These are phyloP conservation scores for Xanthia icteritia DNA, from an alignment of 2,888 invertebrate genomes.

Conservation along the genomic window DNA sequence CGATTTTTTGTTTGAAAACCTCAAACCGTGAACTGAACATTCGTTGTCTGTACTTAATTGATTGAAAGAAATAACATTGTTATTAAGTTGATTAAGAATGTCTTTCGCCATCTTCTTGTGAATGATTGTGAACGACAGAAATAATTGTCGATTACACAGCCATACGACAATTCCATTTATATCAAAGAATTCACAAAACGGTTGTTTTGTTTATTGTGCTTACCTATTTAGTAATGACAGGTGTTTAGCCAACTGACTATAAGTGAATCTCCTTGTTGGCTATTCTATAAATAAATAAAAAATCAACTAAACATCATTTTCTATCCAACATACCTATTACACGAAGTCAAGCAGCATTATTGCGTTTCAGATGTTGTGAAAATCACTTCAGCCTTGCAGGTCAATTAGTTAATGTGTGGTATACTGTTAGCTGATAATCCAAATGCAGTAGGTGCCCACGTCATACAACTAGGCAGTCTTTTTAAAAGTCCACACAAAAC, in stretches of 20 bases:
- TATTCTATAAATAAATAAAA: no score
- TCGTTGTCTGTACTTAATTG: conserved; percentile 49
- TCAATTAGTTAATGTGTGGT: no score
- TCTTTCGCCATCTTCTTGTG: conserved; percentile 32
- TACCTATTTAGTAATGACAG: background rate
- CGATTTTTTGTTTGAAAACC: conserved; percentile 73
- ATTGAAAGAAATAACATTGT: conserved; percentile 47
- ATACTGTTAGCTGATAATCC: background rate
- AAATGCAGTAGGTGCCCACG: background rate
- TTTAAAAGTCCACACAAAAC: background rate
- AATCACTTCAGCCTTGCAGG: no score
- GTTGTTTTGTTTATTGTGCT: background rate
- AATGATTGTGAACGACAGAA: conserved; percentile 12
- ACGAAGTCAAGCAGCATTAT: no score
- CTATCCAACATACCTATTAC: no score
- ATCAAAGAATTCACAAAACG: background rate
- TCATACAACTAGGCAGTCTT: background rate
- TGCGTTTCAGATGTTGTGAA: no score
- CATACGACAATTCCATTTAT: background rate
- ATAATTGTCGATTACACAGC: background rate
- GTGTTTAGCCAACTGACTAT: background rate
- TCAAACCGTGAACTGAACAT: conserved; percentile 74
- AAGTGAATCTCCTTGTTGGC: no score
- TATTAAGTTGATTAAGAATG: conserved; percentile 28
- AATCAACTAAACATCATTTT: background rate